Evolutionary conservation across 2,113 vertebrate genomes (phyloP).

Genomic region (Micronisus gabar): DNA sequence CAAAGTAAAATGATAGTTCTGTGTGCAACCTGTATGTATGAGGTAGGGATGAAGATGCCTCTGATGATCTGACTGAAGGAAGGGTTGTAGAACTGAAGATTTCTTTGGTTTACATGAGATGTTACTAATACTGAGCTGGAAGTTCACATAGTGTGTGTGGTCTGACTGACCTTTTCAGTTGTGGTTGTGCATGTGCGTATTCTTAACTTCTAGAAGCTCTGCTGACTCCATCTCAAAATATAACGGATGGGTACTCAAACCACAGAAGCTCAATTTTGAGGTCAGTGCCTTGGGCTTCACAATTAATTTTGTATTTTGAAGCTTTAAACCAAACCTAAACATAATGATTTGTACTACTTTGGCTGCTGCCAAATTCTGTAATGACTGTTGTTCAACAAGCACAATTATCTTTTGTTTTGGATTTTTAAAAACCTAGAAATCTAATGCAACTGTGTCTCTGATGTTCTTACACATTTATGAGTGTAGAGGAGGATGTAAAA

Average conservation of each 20-base stretch:
- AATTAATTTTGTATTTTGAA: constrained; percentile 46
- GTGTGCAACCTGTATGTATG: background rate
- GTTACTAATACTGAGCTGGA: background rate
- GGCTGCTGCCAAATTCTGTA: constrained; percentile 35
- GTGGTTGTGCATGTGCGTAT: background rate
- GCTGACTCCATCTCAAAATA: constrained; percentile 24
- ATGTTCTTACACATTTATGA: background rate
- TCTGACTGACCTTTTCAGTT: constrained; percentile 29
- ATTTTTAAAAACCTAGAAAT: constrained; percentile 19
- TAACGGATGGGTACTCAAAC: constrained; percentile 49
- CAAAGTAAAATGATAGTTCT: background rate
- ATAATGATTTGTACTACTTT: constrained; percentile 25
- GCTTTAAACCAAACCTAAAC: constrained; percentile 15
- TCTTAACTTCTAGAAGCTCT: constrained; percentile 11
- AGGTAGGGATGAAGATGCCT: background rate
- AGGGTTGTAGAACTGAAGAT: background rate
- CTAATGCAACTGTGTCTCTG: background rate
- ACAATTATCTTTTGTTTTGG: constrained; percentile 48
- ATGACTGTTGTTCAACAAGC: constrained; percentile 60
- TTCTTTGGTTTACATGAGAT: background rate
- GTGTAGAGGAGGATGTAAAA: background rate
- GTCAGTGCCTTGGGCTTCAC: constrained; percentile 40
- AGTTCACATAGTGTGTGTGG: background rate
- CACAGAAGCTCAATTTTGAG: constrained; percentile 44
- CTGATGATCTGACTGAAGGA: background rate